Percentiles rank a stretch among this genome's conserved stretches.
Evolutionary conservation across 2,113 vertebrate species (phyloP).

Genomic region (Cephalopholis sonnerati): DNA sequence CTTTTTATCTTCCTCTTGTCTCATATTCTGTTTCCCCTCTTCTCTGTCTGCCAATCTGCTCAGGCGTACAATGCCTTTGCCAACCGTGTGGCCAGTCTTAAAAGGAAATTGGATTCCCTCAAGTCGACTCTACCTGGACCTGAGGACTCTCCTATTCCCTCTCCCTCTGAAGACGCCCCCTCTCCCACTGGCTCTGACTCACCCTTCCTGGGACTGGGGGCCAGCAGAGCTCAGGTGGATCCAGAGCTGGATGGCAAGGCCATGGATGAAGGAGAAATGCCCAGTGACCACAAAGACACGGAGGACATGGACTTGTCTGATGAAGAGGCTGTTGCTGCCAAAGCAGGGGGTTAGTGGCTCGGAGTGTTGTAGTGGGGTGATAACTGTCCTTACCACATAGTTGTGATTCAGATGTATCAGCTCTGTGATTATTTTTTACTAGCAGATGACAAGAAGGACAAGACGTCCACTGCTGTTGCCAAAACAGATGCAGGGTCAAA

Average conservation of each 20-base stretch:
- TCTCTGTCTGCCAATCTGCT: not conserved
- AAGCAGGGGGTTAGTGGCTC: constrained; percentile 83
- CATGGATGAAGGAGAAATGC: constrained; percentile 78
- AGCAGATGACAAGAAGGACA: constrained; percentile 91
- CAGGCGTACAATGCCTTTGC: constrained; percentile 98
- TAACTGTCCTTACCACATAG: not conserved
- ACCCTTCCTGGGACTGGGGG: constrained; percentile 89
- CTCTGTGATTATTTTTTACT: constrained; percentile 19
- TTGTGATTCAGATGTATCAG: not conserved
- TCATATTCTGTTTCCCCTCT: not conserved
- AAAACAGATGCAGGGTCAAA: constrained; percentile 72
- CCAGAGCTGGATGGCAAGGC: constrained; percentile 81
- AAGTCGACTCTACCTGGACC: constrained; percentile 93
- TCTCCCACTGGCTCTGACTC: constrained; percentile 96
- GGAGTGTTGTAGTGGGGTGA: not conserved
- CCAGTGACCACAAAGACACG: constrained; percentile 88
- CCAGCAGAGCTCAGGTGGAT: constrained; percentile 67
- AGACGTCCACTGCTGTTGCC: constrained; percentile 69
- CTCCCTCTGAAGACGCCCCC: constrained; percentile 94
- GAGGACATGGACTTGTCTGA: constrained; percentile 99
- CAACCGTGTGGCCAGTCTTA: constrained; percentile 94
- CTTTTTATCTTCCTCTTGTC: not conserved
- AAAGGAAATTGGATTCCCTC: constrained; percentile 96
- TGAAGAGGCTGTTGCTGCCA: constrained; percentile 83
- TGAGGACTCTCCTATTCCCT: constrained; percentile 95